phyloP scores from a whole-genome alignment of 2,797 vertebrate species.

The Helicolenus hilgendorfi region DNA sequence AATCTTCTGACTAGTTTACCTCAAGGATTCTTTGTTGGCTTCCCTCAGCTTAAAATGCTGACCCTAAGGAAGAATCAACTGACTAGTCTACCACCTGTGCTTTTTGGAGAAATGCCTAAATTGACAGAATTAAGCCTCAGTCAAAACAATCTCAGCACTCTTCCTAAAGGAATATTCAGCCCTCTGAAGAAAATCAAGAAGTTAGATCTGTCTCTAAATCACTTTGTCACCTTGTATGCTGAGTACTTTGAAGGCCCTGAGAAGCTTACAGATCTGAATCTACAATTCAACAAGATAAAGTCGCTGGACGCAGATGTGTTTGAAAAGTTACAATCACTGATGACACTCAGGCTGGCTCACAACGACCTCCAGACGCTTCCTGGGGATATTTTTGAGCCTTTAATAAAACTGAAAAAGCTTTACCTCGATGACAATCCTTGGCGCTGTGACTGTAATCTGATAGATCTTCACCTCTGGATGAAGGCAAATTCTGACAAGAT shows the following conservation, averaged over 20 bases:
- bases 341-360: constrained; percentile 78
- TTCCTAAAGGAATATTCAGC: constrained; percentile 86
- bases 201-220: constrained; percentile 87
- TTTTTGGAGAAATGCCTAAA: constrained; percentile 83
- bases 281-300: constrained; percentile 81
- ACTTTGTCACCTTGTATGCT: constrained; percentile 77
- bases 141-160: constrained; percentile 85
- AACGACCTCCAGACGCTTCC: constrained; percentile 76
- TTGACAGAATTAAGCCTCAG: constrained; percentile 81
- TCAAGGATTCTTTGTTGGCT: constrained; percentile 81
- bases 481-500: constrained; percentile 69
- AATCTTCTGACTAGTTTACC: constrained; percentile 88
- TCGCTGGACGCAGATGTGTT: constrained; percentile 76
- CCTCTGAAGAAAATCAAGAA: constrained; percentile 84
- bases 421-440: constrained; percentile 90
- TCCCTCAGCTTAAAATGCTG: constrained; percentile 83
- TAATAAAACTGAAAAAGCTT: constrained; percentile 81
- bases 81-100: constrained; percentile 72
- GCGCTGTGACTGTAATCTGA: constrained; percentile 91
- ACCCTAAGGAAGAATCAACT: constrained; percentile 85
- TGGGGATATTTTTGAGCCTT: constrained; percentile 71
- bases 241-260: constrained; percentile 84
- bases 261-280: constrained; percentile 86
- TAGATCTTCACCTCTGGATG: constrained; percentile 83
- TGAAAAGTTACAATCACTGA: constrained; percentile 78